These are phyloP conservation scores for Nephrocerus scutellatus DNA, from an alignment of 2,888 invertebrate genomes.

Conservation along the genomic window DNA sequence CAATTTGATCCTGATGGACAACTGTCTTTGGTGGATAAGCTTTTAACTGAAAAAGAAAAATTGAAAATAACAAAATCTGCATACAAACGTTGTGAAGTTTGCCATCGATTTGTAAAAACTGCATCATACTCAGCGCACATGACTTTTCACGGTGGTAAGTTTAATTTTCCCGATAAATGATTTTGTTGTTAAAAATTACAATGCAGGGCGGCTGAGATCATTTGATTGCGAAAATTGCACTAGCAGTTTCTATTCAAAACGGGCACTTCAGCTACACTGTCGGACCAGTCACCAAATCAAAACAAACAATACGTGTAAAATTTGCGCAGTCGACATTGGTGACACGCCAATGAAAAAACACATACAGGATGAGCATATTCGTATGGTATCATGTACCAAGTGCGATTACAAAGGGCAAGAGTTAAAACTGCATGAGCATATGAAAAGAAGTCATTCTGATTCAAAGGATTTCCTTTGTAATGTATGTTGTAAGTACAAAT, in stretches of 20 bases:
- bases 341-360: slow-evolving; percentile 14
- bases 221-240: slow-evolving; percentile 18
- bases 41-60: slow-evolving; percentile 16
- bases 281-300: slow-evolving; percentile 10
- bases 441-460: slow-evolving; percentile 16
- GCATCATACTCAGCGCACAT: slow-evolving; percentile 14
- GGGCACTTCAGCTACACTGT: slow-evolving; percentile 14
- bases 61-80: slow-evolving; percentile 6
- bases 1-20: slow-evolving; percentile 4
- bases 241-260: slow-evolving; percentile 14
- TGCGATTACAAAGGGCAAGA: slow-evolving; percentile 22
- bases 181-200: no score
- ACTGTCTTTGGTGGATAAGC: slow-evolving; percentile 13
- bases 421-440: slow-evolving; percentile 19
- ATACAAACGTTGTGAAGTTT: slow-evolving; percentile 14
- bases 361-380: slow-evolving; percentile 16
- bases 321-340: slow-evolving; percentile 16
- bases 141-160: slow-evolving; percentile 19
- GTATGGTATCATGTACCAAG: slow-evolving; percentile 15
- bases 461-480: slow-evolving; percentile 23
- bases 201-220: no score
- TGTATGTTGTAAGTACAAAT: slow-evolving; percentile 26
- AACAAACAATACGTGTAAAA: slow-evolving; percentile 16
- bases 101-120: slow-evolving; percentile 10
- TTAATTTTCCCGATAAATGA: no score